A percentile compares a stretch with the other conserved stretches of the same genome.
These are phyloP conservation scores for Teleopsis dalmanni DNA, from an alignment of 1,140 invertebrate species.

Conservation along the genomic window DNA sequence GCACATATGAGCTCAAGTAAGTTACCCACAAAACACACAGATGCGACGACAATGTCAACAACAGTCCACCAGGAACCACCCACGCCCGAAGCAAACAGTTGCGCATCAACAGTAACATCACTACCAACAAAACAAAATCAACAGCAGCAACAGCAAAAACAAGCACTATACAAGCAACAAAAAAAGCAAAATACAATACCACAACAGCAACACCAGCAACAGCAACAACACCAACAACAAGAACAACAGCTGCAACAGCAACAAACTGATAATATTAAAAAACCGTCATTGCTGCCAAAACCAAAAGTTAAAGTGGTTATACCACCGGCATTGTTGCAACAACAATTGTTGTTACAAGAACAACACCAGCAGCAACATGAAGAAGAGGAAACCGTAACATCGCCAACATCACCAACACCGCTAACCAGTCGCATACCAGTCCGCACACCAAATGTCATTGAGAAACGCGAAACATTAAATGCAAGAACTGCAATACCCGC, in stretches of 20 bases:
- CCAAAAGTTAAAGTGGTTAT: slow-evolving; percentile 42
- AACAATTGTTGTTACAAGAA: slow-evolving; percentile 22
- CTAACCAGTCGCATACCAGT: slow-evolving; percentile 38
- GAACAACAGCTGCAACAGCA: background rate
- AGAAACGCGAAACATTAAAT: slow-evolving; percentile 33
- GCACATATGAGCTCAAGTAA: background rate
- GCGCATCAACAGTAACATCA: slow-evolving; percentile 10
- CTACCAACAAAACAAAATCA: slow-evolving; percentile 2
- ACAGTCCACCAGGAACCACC: no score
- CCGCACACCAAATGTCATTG: slow-evolving; percentile 39
- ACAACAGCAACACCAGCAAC: slow-evolving; percentile 6
- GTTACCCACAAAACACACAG: no score
- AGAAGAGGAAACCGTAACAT: background rate
- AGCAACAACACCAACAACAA: background rate
- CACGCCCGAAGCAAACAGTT: background rate
- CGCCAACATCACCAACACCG: slow-evolving; percentile 3
- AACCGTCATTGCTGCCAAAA: slow-evolving; percentile 40
- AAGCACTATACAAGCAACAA: background rate
- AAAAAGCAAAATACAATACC: background rate
- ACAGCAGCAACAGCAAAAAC: background rate
- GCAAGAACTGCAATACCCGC: slow-evolving; percentile 25
- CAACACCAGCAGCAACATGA: slow-evolving; percentile 13
- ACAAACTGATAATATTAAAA: slow-evolving; percentile 14
- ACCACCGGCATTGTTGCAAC: slow-evolving; percentile 37
- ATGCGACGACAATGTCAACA: no score